phyloP scores from a whole-genome alignment of 2,888 invertebrate genomes.

The Mesorhabditis spiculigera region DNA sequence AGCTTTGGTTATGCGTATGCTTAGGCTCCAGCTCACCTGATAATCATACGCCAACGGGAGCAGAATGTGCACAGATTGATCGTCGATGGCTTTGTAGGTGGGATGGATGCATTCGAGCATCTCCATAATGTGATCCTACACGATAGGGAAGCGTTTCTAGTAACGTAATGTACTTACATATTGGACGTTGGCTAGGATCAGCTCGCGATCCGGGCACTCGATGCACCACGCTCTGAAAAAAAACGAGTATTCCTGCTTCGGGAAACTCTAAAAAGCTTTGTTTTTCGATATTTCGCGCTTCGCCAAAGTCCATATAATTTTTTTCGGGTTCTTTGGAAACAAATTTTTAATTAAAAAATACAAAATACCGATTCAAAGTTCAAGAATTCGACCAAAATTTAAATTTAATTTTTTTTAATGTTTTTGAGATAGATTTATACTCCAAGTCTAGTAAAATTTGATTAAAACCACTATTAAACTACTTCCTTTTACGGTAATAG shows the following conservation, averaged over 20 bases:
- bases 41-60: constrained; percentile 58
- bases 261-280: not conserved
- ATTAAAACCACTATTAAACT: too few relatives aligned
- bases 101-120: constrained; percentile 58
- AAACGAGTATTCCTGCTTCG: not conserved
- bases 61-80: constrained; percentile 55
- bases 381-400: too few relatives aligned
- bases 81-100: constrained; percentile 56
- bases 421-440: too few relatives aligned
- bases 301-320: too few relatives aligned
- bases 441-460: too few relatives aligned
- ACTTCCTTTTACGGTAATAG: not conserved
- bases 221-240: constrained; percentile 54
- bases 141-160: too few relatives aligned
- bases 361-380: too few relatives aligned
- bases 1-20: not conserved
- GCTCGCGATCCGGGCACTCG: constrained; percentile 57
- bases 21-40: constrained; percentile 38
- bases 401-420: too few relatives aligned
- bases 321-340: too few relatives aligned
- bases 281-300: not conserved
- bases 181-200: constrained; percentile 57
- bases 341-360: too few relatives aligned
- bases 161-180: constrained; percentile 26
- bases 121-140: constrained; percentile 51